Percentiles rank a stretch among this genome's conserved stretches.
Evolutionary conservation across 2,888 invertebrate genomes (phyloP).

Genomic region (Leptopilina syphax): DNA sequence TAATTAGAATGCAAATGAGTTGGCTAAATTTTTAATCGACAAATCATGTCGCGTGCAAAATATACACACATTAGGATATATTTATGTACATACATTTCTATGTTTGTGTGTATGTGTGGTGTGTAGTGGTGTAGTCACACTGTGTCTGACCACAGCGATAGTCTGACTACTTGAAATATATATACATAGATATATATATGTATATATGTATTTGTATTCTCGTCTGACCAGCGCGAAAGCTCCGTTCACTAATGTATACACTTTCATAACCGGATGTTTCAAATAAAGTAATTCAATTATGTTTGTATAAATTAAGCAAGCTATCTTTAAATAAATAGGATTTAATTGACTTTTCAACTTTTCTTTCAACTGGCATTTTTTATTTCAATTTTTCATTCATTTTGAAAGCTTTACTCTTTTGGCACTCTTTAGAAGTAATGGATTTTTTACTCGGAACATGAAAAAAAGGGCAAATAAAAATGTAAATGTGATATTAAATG

Average conservation of each 20-base stretch:
- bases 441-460: no score
- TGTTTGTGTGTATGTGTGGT: not conserved
- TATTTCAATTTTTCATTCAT: no score
- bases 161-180: constrained; percentile 31
- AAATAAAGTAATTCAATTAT: constrained; percentile 21
- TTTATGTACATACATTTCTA: no score
- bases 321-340: not conserved
- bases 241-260: not conserved
- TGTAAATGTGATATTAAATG: no score
- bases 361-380: not conserved
- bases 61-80: not conserved
- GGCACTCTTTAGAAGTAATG: no score
- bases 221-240: not conserved
- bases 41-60: constrained; percentile 19
- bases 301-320: constrained; percentile 4
- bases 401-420: no score
- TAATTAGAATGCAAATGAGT: constrained; percentile 25
- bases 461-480: no score
- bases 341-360: not conserved
- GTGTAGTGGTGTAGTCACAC: not conserved
- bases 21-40: constrained; percentile 32
- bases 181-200: not conserved
- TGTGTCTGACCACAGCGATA: constrained; percentile 30
- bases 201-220: no score
- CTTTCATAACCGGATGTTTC: constrained; percentile 11